These are phyloP conservation scores for Hemaris fuciformis DNA, from an alignment of 2,888 invertebrate species.

Conservation along the genomic window DNA sequence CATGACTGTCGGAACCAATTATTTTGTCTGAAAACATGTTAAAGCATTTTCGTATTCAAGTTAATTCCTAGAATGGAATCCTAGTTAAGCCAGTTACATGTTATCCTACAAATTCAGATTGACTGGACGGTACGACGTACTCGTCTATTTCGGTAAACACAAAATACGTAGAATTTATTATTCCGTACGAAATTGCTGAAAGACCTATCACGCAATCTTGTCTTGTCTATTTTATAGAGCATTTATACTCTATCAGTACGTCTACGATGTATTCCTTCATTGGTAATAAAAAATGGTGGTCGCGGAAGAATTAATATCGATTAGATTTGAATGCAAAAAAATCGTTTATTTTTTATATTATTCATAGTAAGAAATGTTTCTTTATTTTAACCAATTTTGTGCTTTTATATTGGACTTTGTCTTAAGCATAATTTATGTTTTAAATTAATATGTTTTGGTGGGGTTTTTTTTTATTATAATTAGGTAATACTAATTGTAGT, in stretches of 20 bases:
- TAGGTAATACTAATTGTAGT: too few relatives aligned
- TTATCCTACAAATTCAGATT: not conserved
- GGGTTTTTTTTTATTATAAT: too few relatives aligned
- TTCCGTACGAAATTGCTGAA: constrained; percentile 22
- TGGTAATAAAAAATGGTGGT: not conserved
- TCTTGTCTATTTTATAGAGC: constrained; percentile 9
- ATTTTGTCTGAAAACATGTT: not conserved
- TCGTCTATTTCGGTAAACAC: not conserved
- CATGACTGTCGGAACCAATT: too few relatives aligned
- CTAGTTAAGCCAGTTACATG: not conserved
- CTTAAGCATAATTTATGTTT: too few relatives aligned
- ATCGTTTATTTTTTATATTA: too few relatives aligned
- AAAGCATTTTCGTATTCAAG: not conserved
- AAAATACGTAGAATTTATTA: constrained; percentile 24
- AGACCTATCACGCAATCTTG: constrained; percentile 21
- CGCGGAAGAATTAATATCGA: not conserved
- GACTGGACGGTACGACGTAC: constrained; percentile 1
- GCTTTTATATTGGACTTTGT: too few relatives aligned
- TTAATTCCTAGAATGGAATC: not conserved
- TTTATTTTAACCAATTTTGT: too few relatives aligned
- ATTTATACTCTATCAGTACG: not conserved
- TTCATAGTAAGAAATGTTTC: not conserved
- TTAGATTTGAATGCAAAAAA: not conserved
- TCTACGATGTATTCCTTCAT: not conserved
- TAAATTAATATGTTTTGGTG: too few relatives aligned